Conservation (phyloP, 2,888 invertebrate genomes). For the Diplolepis rosae region DNA sequence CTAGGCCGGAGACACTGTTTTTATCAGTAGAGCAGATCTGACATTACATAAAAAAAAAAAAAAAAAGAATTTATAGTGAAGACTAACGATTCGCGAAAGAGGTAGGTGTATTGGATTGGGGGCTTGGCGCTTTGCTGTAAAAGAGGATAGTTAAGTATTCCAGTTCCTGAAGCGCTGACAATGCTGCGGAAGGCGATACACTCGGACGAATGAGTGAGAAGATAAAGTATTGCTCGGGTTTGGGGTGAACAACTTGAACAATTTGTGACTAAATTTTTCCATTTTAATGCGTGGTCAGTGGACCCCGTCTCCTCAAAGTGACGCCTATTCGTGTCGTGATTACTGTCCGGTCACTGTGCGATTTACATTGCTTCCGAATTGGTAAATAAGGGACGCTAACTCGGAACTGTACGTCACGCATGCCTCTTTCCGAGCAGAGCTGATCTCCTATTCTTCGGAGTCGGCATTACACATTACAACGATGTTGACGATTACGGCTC, state of each 20-base stretch:
- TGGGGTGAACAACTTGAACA: background rate
- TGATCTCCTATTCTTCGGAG: constrained; percentile 36
- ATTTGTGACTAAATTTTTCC: constrained; percentile 47
- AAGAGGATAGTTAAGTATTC: constrained; percentile 43
- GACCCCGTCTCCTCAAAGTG: constrained; percentile 70
- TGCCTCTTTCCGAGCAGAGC: constrained; percentile 47
- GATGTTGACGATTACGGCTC: constrained; percentile 45
- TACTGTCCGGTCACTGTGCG: constrained; percentile 50
- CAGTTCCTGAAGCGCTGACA: constrained; percentile 61
- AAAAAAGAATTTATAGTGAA: background rate
- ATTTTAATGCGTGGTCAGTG: constrained; percentile 66
- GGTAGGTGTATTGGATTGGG: background rate
- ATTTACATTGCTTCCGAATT: constrained; percentile 68
- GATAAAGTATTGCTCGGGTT: constrained; percentile 42
- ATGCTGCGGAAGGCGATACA: constrained; percentile 74
- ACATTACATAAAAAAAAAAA: background rate
- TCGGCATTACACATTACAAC: constrained; percentile 30
- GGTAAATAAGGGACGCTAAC: constrained; percentile 54
- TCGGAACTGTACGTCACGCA: constrained; percentile 59
- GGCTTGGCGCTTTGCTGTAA: constrained; percentile 36
- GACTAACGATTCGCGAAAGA: background rate
- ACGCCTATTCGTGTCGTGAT: constrained; percentile 57
- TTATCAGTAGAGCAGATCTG: too few relatives aligned
- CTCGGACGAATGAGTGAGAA: constrained; percentile 62
- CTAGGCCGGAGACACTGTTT: too few relatives aligned